Evolutionary conservation across 2,888 invertebrate genomes (phyloP).

Genomic region (Tyria jacobaeae): DNA sequence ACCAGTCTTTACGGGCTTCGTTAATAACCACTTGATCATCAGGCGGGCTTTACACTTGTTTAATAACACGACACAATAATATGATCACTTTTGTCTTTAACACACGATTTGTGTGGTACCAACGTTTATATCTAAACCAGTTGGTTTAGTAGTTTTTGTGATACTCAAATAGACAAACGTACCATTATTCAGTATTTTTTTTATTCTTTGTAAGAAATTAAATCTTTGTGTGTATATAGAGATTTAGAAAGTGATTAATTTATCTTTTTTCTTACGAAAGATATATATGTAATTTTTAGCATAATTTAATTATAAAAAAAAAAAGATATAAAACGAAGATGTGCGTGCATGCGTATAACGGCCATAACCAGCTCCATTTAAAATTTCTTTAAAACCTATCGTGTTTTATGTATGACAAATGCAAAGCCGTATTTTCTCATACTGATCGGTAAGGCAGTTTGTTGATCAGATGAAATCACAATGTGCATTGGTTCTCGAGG

Average conservation of each 20-base stretch:
- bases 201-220: not conserved
- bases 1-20: too few species aligned
- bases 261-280: too few species aligned
- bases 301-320: too few species aligned
- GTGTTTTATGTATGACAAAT: not conserved
- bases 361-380: too few species aligned
- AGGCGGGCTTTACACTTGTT: too few species aligned
- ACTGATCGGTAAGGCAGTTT: not conserved
- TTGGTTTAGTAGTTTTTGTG: not conserved
- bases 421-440: not conserved
- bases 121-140: constrained; percentile 1
- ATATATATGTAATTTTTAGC: too few species aligned
- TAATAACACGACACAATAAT: too few species aligned
- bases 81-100: not conserved
- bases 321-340: too few species aligned
- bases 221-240: not conserved
- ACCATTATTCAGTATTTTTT: not conserved
- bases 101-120: too few species aligned
- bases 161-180: not conserved
- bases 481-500: constrained; percentile 15
- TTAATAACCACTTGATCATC: too few species aligned
- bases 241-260: not conserved
- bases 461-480: not conserved
- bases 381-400: not conserved
- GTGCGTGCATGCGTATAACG: too few species aligned